Evolutionary conservation across 2,797 vertebrate species (phyloP).

Genomic region (Gallinago stenura): DNA sequence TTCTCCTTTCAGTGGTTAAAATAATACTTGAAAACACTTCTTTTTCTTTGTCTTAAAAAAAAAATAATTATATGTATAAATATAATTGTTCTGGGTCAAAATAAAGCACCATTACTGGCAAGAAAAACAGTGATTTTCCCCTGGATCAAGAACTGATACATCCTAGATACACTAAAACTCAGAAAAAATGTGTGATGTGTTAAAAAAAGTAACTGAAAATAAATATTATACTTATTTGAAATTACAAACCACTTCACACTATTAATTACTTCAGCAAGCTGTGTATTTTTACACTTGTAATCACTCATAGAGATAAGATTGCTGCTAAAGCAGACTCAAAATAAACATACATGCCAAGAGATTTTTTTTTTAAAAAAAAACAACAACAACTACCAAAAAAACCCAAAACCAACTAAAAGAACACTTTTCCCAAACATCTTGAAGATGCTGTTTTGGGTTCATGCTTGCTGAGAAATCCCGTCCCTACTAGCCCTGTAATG

Average conservation of each 20-base stretch:
- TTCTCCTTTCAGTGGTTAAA: not conserved
- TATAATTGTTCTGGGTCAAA: not conserved
- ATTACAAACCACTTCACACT: slow-evolving; percentile 63
- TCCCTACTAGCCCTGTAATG: not conserved
- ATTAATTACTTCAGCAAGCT: slow-evolving; percentile 54
- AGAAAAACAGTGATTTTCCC: not conserved
- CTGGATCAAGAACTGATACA: not conserved
- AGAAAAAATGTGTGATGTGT: not conserved
- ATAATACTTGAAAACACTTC: not conserved
- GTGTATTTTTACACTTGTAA: slow-evolving; percentile 52
- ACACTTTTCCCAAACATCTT: not conserved
- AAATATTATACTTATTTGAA: slow-evolving; percentile 52
- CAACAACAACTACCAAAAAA: not conserved
- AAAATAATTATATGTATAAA: not conserved
- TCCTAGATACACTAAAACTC: not conserved
- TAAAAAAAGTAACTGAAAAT: slow-evolving; percentile 42
- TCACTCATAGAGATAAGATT: slow-evolving; percentile 29
- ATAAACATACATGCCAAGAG: slow-evolving; percentile 27
- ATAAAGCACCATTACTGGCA: not conserved
- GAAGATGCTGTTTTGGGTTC: not conserved
- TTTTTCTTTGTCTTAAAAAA: not conserved
- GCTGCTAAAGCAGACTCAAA: slow-evolving; percentile 22
- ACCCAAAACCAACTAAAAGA: not conserved
- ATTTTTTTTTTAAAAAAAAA: not conserved
- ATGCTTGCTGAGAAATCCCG: not conserved